Conservation (phyloP, 2,888 invertebrate genomes). For the Eledone cirrhosa region DNA sequence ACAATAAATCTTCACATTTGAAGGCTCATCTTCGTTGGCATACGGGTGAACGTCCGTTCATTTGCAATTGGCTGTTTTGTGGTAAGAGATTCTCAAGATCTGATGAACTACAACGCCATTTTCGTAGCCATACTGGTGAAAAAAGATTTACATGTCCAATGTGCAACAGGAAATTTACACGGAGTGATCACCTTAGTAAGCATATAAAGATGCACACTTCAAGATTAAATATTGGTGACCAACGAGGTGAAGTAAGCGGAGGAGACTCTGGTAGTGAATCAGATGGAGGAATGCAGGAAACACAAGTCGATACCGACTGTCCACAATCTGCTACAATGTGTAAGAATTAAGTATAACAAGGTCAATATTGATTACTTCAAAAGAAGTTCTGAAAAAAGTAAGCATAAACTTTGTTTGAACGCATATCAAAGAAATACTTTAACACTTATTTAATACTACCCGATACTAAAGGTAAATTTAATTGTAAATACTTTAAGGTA, state of each 20-base stretch:
- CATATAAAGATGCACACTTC: conserved; percentile 83
- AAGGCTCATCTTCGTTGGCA: conserved; percentile 99
- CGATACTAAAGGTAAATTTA: too few species aligned
- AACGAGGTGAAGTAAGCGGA: background rate
- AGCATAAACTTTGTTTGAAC: too few species aligned
- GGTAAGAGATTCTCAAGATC: conserved; percentile 96
- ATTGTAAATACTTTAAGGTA: too few species aligned
- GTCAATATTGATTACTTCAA: too few species aligned
- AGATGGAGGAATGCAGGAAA: background rate
- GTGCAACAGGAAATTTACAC: conserved; percentile 91
- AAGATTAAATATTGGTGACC: conserved; percentile 35
- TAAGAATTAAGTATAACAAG: too few species aligned
- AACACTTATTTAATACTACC: too few species aligned
- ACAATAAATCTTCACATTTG: conserved; percentile 96
- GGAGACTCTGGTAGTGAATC: conserved; percentile 9
- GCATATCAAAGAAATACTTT: too few species aligned
- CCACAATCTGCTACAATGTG: too few species aligned
- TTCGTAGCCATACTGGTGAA: conserved; percentile 91
- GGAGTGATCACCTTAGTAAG: conserved; percentile 93
- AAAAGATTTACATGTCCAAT: conserved; percentile 88
- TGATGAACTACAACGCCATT: conserved; percentile 94
- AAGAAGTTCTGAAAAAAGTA: too few species aligned
- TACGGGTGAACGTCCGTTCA: conserved; percentile 95
- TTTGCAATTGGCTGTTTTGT: conserved; percentile 98
- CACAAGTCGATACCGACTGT: too few species aligned